Conservation (phyloP, 2,888 invertebrate species). For the Trichopoda pennipes region DNA sequence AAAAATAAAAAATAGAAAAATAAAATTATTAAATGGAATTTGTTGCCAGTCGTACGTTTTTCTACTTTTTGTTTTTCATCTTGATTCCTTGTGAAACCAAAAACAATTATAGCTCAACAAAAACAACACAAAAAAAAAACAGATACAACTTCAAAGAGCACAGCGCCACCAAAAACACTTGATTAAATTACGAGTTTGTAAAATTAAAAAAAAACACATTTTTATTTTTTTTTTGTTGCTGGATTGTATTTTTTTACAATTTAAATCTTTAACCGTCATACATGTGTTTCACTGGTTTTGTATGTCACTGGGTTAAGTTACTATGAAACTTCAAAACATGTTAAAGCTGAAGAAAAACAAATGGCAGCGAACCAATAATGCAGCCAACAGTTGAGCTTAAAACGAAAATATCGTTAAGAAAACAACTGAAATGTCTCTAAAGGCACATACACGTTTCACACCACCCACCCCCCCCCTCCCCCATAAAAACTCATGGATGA, state of each 20-base stretch:
- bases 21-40: slow-evolving; percentile 6
- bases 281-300: slow-evolving; percentile 11
- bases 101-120: slow-evolving; percentile 4
- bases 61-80: neutral
- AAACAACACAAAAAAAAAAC: too few species aligned
- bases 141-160: slow-evolving; percentile 21
- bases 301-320: slow-evolving; percentile 42
- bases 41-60: neutral
- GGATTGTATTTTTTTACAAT: too few species aligned
- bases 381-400: slow-evolving; percentile 16
- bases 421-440: neutral
- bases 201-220: neutral
- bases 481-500: neutral
- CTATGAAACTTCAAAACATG: neutral
- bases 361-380: neutral
- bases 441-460: neutral
- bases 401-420: neutral
- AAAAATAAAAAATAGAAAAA: neutral
- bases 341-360: slow-evolving; percentile 17
- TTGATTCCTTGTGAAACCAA: slow-evolving; percentile 9
- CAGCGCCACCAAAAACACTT: slow-evolving; percentile 2
- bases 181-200: neutral
- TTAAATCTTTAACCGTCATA: neutral
- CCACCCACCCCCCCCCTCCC: too few species aligned
- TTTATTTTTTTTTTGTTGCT: neutral